Conservation (phyloP, 2,797 vertebrate genomes). For the Schizopygopsis malacanthus region DNA sequence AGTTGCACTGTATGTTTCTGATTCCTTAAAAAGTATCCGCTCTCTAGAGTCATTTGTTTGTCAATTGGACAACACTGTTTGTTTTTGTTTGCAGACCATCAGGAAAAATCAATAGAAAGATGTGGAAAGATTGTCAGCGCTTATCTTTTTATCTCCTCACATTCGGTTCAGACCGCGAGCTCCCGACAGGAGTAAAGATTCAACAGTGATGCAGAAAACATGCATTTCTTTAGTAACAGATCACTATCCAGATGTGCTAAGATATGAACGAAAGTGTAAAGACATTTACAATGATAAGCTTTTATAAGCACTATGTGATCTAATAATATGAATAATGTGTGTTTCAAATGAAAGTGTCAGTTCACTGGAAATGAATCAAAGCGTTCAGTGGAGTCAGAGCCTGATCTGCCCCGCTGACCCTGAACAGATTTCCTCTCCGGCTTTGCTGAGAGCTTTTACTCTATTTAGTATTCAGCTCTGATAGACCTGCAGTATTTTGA, state of each 20-base stretch:
- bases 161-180: background rate
- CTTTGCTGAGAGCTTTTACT: conserved; percentile 3
- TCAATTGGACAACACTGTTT: background rate
- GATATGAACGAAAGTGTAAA: background rate
- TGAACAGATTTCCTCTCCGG: background rate
- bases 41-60: background rate
- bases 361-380: background rate
- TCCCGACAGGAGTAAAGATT: too few relatives aligned
- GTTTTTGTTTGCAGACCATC: background rate
- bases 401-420: conserved; percentile 19
- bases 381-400: background rate
- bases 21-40: background rate
- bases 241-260: background rate
- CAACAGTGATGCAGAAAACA: background rate
- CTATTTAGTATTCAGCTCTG: conserved; percentile 33
- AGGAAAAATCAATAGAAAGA: background rate
- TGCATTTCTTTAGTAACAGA: background rate
- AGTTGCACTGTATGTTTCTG: background rate
- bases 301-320: background rate
- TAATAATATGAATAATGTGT: background rate
- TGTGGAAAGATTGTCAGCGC: conserved; percentile 1
- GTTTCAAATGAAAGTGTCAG: background rate
- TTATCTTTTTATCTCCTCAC: background rate
- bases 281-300: background rate
- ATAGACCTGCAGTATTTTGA: conserved; percentile 41